phyloP scores from a whole-genome alignment of 2,797 vertebrate species.

The Rhinichthys osculus region DNA sequence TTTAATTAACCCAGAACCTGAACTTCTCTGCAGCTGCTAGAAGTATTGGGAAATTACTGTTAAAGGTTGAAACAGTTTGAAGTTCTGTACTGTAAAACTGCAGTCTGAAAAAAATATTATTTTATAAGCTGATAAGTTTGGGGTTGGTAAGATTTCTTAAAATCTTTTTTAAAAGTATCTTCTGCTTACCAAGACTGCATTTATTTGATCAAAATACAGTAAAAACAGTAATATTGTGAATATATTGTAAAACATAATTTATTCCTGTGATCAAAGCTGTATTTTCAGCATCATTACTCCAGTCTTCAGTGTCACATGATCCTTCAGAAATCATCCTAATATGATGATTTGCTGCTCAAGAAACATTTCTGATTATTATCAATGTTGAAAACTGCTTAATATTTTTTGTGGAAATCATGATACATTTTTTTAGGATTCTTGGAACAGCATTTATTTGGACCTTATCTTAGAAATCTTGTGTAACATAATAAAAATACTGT shows the following conservation, averaged over 20 bases:
- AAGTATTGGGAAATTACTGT: not conserved
- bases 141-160: not conserved
- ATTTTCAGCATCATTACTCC: not conserved
- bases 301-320: not conserved
- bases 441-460: not conserved
- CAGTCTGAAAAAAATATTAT: not conserved
- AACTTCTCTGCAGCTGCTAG: constrained; percentile 8
- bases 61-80: not conserved
- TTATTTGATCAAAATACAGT: too few relatives aligned
- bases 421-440: not conserved
- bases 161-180: too few relatives aligned
- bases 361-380: not conserved
- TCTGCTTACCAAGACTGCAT: too few relatives aligned
- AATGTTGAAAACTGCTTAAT: not conserved
- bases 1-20: constrained; percentile 17
- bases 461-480: not conserved
- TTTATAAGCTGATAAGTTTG: not conserved
- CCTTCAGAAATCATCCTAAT: not conserved
- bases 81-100: not conserved
- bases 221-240: not conserved
- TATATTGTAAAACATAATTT: not conserved
- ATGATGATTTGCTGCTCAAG: not conserved
- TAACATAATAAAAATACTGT: not conserved
- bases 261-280: not conserved
- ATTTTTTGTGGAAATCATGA: not conserved